phyloP scores from a whole-genome alignment of 2,888 invertebrate species.

The Phalangium opilio region DNA sequence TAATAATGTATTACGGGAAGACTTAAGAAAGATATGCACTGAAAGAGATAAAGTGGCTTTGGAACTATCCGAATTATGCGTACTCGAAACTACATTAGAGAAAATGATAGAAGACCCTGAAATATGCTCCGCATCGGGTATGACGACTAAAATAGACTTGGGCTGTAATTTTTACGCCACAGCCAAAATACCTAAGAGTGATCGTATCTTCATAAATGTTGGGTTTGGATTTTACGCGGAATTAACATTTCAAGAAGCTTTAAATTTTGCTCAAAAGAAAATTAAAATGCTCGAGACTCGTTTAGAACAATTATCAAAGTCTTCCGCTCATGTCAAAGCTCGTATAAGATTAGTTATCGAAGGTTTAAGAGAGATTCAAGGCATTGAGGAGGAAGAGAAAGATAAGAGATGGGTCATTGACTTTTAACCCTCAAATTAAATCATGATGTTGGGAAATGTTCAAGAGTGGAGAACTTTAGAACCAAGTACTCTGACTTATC shows the following conservation, averaged over 20 bases:
- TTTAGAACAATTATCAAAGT: slow-evolving; percentile 43
- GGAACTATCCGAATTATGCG: slow-evolving; percentile 54
- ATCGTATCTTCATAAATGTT: slow-evolving; percentile 50
- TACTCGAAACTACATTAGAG: slow-evolving; percentile 53
- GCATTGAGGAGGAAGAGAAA: too few species aligned
- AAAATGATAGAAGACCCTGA: slow-evolving; percentile 37
- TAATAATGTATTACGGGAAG: slow-evolving; percentile 59
- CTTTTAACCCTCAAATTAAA: too few species aligned
- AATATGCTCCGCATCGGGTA: slow-evolving; percentile 37
- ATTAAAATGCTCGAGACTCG: slow-evolving; percentile 47
- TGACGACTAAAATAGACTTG: slow-evolving; percentile 57
- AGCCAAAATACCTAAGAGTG: slow-evolving; percentile 49
- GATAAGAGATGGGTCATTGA: too few species aligned
- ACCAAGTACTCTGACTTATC: too few species aligned
- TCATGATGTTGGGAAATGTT: too few species aligned
- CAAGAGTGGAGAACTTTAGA: too few species aligned
- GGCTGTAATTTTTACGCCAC: slow-evolving; percentile 74
- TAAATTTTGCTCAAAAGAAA: slow-evolving; percentile 51
- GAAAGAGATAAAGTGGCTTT: slow-evolving; percentile 45
- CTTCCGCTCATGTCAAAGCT: slow-evolving; percentile 19
- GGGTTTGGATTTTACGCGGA: slow-evolving; percentile 62
- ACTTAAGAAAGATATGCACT: slow-evolving; percentile 40
- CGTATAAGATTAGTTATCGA: slow-evolving; percentile 18
- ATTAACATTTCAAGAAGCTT: slow-evolving; percentile 51
- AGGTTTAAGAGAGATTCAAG: slow-evolving; percentile 1